A percentile compares a stretch with the other conserved stretches of the same genome.
Evolutionary conservation across 1,140 invertebrate genomes (phyloP).

Genomic region (Plectrocnemia conspersa): DNA sequence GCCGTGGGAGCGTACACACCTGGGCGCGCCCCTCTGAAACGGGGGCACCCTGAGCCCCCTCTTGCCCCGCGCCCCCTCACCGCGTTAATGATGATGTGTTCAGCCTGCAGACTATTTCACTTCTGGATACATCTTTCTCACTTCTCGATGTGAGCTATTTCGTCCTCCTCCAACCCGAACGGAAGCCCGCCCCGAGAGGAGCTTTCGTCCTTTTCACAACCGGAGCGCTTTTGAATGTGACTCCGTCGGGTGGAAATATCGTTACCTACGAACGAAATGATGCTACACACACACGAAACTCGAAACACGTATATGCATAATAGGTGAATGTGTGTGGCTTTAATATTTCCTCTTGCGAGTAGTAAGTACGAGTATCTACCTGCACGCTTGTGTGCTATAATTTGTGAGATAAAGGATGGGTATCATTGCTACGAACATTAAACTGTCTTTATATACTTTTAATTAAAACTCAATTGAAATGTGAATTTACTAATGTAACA

Average conservation of each 20-base stretch:
- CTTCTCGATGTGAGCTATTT: conserved; percentile 48
- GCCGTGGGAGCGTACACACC: conserved; percentile 46
- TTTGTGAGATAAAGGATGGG: no score
- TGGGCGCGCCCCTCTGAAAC: conserved; percentile 41
- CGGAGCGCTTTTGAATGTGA: conserved; percentile 22
- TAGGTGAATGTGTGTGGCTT: no score
- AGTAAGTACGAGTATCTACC: no score
- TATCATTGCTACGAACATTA: no score
- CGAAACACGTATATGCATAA: no score
- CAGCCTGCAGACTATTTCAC: conserved; percentile 56
- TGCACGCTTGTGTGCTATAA: no score
- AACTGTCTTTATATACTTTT: no score
- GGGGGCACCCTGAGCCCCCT: conserved; percentile 39
- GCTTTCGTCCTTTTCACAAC: conserved; percentile 42
- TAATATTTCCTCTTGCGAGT: no score
- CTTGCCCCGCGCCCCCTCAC: conserved; percentile 41
- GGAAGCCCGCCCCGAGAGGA: neutral
- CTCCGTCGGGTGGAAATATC: conserved; percentile 15
- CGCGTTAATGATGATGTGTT: conserved; percentile 57
- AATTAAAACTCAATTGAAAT: no score
- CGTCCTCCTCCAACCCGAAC: conserved; percentile 18
- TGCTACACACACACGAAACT: no score
- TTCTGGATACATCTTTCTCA: conserved; percentile 57
- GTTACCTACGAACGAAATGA: no score
- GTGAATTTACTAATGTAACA: no score